These are phyloP conservation scores for Poecilia wingei DNA, from an alignment of 2,797 vertebrate genomes.

Conservation along the genomic window DNA sequence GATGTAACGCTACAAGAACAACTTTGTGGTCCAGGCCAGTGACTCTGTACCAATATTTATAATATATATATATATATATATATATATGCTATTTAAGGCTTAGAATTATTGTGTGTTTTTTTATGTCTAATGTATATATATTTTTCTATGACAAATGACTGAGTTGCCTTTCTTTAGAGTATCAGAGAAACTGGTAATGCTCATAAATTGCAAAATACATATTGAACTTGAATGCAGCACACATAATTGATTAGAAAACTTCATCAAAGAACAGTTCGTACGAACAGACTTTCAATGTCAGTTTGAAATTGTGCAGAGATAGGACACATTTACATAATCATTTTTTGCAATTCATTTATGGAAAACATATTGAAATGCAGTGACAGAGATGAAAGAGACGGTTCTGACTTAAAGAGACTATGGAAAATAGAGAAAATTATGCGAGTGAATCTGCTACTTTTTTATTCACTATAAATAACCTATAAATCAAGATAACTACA, in stretches of 20 bases:
- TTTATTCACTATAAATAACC: background rate
- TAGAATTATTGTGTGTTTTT: background rate
- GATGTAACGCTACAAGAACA: background rate
- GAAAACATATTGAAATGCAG: background rate
- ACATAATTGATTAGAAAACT: background rate
- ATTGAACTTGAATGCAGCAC: background rate
- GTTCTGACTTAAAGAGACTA: background rate
- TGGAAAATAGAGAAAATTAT: background rate
- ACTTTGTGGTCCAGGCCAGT: background rate
- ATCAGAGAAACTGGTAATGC: background rate
- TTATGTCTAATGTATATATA: background rate
- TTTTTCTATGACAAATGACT: background rate
- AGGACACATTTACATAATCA: background rate
- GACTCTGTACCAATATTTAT: background rate
- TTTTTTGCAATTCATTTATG: background rate
- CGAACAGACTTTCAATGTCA: background rate
- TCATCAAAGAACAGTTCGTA: background rate
- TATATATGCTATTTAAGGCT: background rate
- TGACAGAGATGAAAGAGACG: background rate
- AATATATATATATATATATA: background rate
- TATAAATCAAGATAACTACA: background rate
- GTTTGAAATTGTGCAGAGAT: background rate
- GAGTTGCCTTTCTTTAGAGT: background rate
- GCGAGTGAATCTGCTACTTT: slow-evolving; percentile 6
- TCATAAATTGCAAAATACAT: background rate